Base-by-base conservation (phyloP, 2,797 vertebrate genomes). In the Uromys caudimaculatus region DNA sequence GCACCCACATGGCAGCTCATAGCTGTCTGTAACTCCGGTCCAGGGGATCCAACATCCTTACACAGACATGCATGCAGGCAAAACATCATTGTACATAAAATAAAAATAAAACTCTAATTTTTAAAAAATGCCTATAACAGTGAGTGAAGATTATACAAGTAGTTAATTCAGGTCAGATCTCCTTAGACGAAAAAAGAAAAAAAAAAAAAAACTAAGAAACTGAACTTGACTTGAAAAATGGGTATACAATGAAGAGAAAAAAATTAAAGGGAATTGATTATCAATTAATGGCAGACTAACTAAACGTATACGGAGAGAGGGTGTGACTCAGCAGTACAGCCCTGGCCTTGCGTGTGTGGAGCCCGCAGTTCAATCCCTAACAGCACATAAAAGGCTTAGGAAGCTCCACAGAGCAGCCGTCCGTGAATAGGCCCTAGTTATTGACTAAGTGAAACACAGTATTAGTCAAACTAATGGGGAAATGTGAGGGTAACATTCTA, bases 161-260 rank as follows among this genome's bases (percentile, higher is more conserved):
- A 93, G 47, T 60, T 87, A 92, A 41, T 67, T 27, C 69, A 41
- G 67, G 41, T 92, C 56, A 67, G 35, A 82, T 77, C 41, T 75
- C 50, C 92, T 75, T 17, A 58, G 24, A 38, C 52, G 1, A 29
- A 21, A n/a, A n/a, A n/a, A n/a, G n/a, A n/a, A n/a, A n/a, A n/a
- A n/a, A n/a, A n/a, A n/a, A n/a, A 38, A 71, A 10, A 77, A 29
- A 87, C 50, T 47, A 75, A 94, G 50, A 93, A 88, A 44, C n/a
- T 87, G 54, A 85, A 5, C 6, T 24, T 90, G 47, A 83, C 50
- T 13, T 52, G 89, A 87, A 81, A 50, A 77, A 60, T 78, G 82
- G 23, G 29, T 38, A 96, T 64, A 60, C 10, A 67, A 78, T 35
- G 12, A 76, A 89, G n/a, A 96, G 85, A 27, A 71, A 86, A 95